Evolutionary conservation across 1,140 invertebrate genomes (phyloP).

Genomic region (Ectropis grisescens): DNA sequence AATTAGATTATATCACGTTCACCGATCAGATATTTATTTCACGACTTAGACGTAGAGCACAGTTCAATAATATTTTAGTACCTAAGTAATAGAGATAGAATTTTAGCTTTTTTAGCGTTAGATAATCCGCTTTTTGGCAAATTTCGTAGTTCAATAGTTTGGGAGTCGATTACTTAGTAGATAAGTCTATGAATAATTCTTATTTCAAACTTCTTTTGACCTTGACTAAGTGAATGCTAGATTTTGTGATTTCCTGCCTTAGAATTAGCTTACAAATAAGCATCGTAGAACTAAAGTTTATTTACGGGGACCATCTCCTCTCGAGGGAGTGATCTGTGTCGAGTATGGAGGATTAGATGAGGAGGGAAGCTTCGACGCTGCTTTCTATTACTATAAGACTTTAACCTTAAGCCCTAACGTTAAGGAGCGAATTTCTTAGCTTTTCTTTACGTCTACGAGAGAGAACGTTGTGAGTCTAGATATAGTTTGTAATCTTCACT

Average conservation of each 20-base stretch:
- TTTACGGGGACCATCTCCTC: conserved; percentile 61
- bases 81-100: conserved; percentile 27
- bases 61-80: conserved; percentile 42
- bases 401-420: conserved; percentile 41
- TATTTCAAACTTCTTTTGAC: conserved; percentile 34
- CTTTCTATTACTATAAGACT: conserved; percentile 49
- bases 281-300: conserved; percentile 35
- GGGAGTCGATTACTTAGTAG: conserved; percentile 35
- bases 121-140: conserved; percentile 46
- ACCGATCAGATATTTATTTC: conserved; percentile 12
- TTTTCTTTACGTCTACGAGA: conserved; percentile 38
- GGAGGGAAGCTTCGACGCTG: conserved; percentile 34
- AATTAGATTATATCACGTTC: conserved; percentile 9
- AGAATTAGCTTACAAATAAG: conserved; percentile 44
- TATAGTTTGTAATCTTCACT: conserved; percentile 30
- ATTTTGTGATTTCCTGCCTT: conserved; percentile 53
- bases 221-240: conserved; percentile 47
- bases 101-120: conserved; percentile 62
- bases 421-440: conserved; percentile 19
- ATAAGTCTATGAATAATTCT: conserved; percentile 19
- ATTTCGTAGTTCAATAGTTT: conserved; percentile 47
- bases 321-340: conserved; percentile 46
- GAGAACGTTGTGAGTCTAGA: conserved; percentile 48
- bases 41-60: conserved; percentile 45
- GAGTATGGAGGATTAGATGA: conserved; percentile 27